A percentile compares a stretch with the other conserved stretches of the same genome.
Evolutionary conservation across 1,140 invertebrate genomes (phyloP).

Genomic region (Calephelis nemesis): DNA sequence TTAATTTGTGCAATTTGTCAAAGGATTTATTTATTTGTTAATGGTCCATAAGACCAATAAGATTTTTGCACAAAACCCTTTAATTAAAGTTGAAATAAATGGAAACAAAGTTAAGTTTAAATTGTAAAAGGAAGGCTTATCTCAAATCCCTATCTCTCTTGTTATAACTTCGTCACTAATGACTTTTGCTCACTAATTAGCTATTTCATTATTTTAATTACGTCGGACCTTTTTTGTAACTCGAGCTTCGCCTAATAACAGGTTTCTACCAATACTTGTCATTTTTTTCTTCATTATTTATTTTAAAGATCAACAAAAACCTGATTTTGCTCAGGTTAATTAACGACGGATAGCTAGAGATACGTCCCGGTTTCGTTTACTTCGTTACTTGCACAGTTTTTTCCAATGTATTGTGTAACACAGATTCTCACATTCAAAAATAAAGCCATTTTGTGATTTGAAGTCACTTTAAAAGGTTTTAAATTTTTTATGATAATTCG

Average conservation of each 20-base stretch:
- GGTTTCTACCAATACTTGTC: slow-evolving; percentile 21
- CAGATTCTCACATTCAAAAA: too few species aligned
- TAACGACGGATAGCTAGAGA: not conserved
- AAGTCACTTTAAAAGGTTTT: too few species aligned
- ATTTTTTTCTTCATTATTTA: slow-evolving; percentile 22
- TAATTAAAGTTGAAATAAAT: not conserved
- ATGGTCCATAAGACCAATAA: too few species aligned
- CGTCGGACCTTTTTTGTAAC: slow-evolving; percentile 54
- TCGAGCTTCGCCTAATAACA: slow-evolving; percentile 19
- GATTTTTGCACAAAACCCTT: too few species aligned
- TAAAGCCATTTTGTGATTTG: too few species aligned
- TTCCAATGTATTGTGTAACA: not conserved
- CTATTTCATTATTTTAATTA: slow-evolving; percentile 63
- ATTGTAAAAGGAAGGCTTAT: slow-evolving; percentile 18
- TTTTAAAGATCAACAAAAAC: slow-evolving; percentile 11
- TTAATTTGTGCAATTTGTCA: too few species aligned
- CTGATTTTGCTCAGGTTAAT: slow-evolving; percentile 1
- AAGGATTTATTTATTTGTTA: too few species aligned
- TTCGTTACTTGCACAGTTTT: not conserved
- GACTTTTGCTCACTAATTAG: slow-evolving; percentile 66
- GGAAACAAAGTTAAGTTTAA: slow-evolving; percentile 9
- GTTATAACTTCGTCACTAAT: slow-evolving; percentile 68
- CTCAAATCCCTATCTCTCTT: slow-evolving; percentile 32
- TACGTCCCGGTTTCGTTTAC: not conserved
- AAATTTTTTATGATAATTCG: too few species aligned